Base-by-base conservation (phyloP, 1,140 invertebrate species). In the Ips typographus region DNA sequence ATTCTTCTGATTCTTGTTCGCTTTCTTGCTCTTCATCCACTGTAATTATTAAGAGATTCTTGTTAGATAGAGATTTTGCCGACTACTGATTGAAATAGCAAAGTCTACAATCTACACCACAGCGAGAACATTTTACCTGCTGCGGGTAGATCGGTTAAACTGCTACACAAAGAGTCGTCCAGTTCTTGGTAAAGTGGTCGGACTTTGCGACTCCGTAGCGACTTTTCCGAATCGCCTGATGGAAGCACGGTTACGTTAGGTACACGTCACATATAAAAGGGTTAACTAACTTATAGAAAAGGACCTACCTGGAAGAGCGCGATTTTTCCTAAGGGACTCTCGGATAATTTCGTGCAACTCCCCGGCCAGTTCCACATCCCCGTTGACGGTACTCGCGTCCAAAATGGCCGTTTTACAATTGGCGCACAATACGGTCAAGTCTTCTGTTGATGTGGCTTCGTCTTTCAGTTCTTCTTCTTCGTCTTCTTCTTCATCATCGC, bases 131-230 rank as follows among this genome's bases (percentile, higher is more conserved):
- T 68, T 2, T 72, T 71, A 68, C 75, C 75, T 67, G 72, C 76
- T 38, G 53, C 61, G 36, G 72, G 74, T 41, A 73, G 70, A 59
- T 76, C 75, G 3, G 76, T 76, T 40, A 76, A 60, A 72, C 76
- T 77, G 62, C 76, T 77, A 51, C 75, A 73, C 37, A 76, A 58
- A 8, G 76, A 77, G 68, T 77, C 76, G 42, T 77, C 76, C 2
- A 77, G 58, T 67, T 77, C 76, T 22, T 76, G 70, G 51, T 77
- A 77, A 51, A 77, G 65, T 37, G 74, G 73, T 53, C 73, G 73
- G 22, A 70, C 71, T 53, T 72, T 73, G 51, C 70, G 61, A 58
- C 70, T 71, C 3, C 71, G 41, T 38, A 70, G 59, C 5, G 65
- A 65, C 68, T 75, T 76, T 57, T 75, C 75, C 6, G 57, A 41